phyloP scores from a whole-genome alignment of 2,113 vertebrate genomes.

The Mystacornis crossleyi region DNA sequence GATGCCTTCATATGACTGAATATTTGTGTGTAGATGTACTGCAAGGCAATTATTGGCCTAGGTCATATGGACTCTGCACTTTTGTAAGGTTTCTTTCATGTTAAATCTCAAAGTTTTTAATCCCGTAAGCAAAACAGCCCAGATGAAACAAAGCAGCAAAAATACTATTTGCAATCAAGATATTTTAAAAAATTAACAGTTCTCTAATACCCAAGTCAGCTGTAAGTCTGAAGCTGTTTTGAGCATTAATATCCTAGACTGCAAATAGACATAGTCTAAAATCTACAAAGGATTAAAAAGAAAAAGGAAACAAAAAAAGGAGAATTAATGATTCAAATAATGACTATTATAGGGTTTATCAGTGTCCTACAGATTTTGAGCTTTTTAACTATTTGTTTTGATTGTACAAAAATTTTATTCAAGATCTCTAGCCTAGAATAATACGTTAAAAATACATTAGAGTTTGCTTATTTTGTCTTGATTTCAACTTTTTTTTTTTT shows the following conservation, averaged over 20 bases:
- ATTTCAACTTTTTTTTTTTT: neutral
- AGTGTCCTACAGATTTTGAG: neutral
- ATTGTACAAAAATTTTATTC: neutral
- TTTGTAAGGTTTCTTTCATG: neutral
- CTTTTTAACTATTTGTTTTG: neutral
- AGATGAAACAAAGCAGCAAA: neutral
- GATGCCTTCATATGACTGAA: neutral
- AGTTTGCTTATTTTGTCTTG: neutral
- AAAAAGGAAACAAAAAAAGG: neutral
- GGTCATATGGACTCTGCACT: neutral
- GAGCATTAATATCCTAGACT: neutral
- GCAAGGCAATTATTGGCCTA: neutral
- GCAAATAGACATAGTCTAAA: neutral
- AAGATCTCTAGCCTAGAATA: neutral
- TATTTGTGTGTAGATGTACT: neutral
- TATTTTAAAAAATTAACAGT: neutral
- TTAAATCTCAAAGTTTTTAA: neutral
- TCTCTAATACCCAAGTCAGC: neutral
- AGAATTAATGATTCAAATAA: accelerated
- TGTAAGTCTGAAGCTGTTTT: neutral
- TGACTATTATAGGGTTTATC: accelerated
- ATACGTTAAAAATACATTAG: neutral
- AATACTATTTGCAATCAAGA: neutral
- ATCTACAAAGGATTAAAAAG: neutral
- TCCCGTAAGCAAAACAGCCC: accelerated